Evolutionary conservation across 2,113 vertebrate genomes (phyloP).

Genomic region (Coturnix japonica): DNA sequence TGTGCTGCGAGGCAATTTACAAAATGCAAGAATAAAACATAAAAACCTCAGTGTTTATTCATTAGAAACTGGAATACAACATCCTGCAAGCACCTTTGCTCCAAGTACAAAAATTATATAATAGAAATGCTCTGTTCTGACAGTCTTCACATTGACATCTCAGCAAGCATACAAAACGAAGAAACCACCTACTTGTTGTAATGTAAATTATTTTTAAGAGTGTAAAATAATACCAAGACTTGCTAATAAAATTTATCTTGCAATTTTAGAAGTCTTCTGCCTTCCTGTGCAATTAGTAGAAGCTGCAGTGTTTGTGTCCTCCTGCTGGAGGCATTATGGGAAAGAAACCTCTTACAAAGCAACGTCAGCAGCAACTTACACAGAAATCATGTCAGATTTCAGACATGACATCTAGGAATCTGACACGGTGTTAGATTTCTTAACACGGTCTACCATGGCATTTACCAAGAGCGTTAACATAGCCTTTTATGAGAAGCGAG

Average conservation of each 20-base stretch:
- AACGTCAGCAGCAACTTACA: not conserved
- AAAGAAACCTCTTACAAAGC: not conserved
- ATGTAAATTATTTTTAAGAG: constrained; percentile 52
- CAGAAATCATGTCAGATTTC: not conserved
- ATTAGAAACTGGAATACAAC: not conserved
- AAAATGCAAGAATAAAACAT: not conserved
- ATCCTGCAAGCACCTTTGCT: not conserved
- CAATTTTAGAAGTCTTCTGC: constrained; percentile 9
- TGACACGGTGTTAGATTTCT: not conserved
- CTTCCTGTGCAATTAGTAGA: not conserved
- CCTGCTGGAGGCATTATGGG: not conserved
- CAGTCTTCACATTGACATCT: not conserved
- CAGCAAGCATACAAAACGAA: not conserved
- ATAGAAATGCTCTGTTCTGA: not conserved
- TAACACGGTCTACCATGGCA: not conserved
- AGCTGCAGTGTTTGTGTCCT: not conserved
- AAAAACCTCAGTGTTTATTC: not conserved
- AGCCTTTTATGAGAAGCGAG: not conserved
- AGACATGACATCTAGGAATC: not conserved
- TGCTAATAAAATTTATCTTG: constrained; percentile 65
- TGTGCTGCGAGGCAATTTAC: not conserved
- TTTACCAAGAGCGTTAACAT: not conserved
- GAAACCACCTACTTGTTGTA: constrained; percentile 3
- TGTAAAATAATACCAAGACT: constrained; percentile 23
- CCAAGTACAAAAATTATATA: not conserved